A percentile compares a stretch with the other conserved stretches of the same genome.
These are phyloP conservation scores for Drosophila mayaguana DNA, from an alignment of 2,888 invertebrate genomes.

Conservation along the genomic window DNA sequence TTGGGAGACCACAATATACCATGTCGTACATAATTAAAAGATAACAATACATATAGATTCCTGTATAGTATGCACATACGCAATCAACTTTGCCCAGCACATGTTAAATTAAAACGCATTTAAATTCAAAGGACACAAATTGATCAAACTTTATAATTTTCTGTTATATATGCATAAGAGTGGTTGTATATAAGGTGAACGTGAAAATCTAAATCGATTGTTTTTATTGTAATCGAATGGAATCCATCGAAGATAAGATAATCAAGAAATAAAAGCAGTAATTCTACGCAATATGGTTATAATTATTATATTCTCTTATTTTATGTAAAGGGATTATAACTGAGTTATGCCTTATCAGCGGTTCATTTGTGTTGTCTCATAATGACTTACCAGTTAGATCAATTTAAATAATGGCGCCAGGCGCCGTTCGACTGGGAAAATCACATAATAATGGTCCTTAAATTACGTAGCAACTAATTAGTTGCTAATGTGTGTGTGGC, in stretches of 20 bases:
- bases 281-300: conserved; percentile 40
- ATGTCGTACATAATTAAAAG: conserved; percentile 32
- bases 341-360: conserved; percentile 29
- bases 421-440: background rate
- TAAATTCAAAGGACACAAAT: background rate
- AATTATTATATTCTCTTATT: conserved; percentile 17
- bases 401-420: background rate
- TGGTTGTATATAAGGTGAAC: background rate
- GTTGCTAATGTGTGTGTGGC: background rate
- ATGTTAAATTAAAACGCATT: conserved; percentile 14
- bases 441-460: conserved; percentile 16
- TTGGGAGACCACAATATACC: background rate
- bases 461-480: conserved; percentile 6
- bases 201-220: conserved; percentile 1
- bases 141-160: background rate
- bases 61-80: conserved; percentile 13
- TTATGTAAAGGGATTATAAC: conserved; percentile 45
- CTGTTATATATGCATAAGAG: background rate
- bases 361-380: conserved; percentile 39
- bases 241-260: conserved; percentile 49
- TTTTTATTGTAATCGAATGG: conserved; percentile 16
- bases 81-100: conserved; percentile 6
- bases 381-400: conserved; percentile 25
- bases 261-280: conserved; percentile 24
- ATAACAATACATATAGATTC: conserved; percentile 12